phyloP scores from a whole-genome alignment of 37 sponge, comb jelly and placozoan species.

The Agelas oroides region DNA sequence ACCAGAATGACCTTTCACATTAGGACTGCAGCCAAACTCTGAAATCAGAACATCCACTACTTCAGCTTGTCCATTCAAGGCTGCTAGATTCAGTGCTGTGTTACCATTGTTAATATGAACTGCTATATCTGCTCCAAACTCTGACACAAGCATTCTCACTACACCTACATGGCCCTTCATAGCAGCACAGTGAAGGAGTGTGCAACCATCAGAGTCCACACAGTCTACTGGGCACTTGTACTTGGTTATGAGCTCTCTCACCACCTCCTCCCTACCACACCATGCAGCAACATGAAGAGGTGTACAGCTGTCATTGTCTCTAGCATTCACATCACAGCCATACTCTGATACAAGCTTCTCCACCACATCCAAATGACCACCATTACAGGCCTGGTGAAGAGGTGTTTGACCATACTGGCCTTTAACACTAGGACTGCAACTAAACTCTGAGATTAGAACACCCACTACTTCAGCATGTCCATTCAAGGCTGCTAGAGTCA shows the following conservation, averaged over 20 bases:
- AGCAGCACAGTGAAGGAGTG: conserved; percentile 1
- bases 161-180: background rate
- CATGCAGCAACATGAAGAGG: background rate
- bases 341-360: background rate
- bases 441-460: conserved; percentile 4
- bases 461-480: background rate
- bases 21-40: too few species aligned
- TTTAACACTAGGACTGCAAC: background rate
- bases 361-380: conserved; percentile 1
- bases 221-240: background rate
- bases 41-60: background rate
- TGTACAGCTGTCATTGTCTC: background rate
- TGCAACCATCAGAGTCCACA: background rate
- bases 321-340: conserved; percentile 5
- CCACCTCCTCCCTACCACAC: background rate
- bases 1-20: too few species aligned
- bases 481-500: background rate
- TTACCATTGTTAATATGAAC: background rate
- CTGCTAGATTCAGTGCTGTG: conserved; percentile 18
- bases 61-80: background rate
- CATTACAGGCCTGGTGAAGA: background rate
- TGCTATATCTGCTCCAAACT: background rate
- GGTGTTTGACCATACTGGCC: background rate
- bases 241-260: background rate
- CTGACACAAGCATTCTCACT: background rate